A percentile compares a stretch with the other conserved stretches of the same genome.
Evolutionary conservation across 2,888 invertebrate species (phyloP).

Genomic region (Drosophila leonis): DNA sequence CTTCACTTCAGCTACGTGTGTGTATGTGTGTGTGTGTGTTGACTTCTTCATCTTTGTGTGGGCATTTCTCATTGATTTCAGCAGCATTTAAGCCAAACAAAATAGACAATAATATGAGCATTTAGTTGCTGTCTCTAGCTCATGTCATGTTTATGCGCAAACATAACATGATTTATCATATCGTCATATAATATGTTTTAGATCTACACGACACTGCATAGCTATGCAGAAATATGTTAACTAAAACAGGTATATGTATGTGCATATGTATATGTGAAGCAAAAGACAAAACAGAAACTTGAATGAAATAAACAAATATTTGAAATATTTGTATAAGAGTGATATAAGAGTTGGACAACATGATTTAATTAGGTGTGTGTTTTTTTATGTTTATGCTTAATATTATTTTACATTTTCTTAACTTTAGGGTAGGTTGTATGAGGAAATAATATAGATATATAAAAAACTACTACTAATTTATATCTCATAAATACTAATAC

Average conservation of each 20-base stretch:
- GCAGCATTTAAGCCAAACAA: slow-evolving; percentile 56
- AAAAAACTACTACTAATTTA: too few species aligned
- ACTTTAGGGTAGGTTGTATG: too few species aligned
- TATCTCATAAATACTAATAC: too few species aligned
- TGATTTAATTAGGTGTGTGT: slow-evolving; percentile 2
- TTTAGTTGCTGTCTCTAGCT: slow-evolving; percentile 15
- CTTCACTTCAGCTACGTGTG: slow-evolving; percentile 33
- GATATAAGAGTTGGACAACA: neutral
- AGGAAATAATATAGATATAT: too few species aligned
- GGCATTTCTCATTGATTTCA: slow-evolving; percentile 69
- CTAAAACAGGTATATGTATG: neutral
- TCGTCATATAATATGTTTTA: slow-evolving; percentile 9
- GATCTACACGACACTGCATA: neutral
- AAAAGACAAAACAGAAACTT: neutral
- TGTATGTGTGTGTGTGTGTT: slow-evolving; percentile 16
- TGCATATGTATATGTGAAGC: neutral
- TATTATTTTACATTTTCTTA: too few species aligned
- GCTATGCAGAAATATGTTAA: neutral
- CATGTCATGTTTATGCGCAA: slow-evolving; percentile 27
- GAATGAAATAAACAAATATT: neutral
- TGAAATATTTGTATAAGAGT: slow-evolving; percentile 7
- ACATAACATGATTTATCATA: slow-evolving; percentile 30
- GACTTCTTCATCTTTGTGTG: slow-evolving; percentile 49
- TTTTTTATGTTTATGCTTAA: too few species aligned
- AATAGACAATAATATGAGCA: slow-evolving; percentile 40